Base-by-base conservation (phyloP, 2,113 vertebrate genomes). In the Lota lota region DNA sequence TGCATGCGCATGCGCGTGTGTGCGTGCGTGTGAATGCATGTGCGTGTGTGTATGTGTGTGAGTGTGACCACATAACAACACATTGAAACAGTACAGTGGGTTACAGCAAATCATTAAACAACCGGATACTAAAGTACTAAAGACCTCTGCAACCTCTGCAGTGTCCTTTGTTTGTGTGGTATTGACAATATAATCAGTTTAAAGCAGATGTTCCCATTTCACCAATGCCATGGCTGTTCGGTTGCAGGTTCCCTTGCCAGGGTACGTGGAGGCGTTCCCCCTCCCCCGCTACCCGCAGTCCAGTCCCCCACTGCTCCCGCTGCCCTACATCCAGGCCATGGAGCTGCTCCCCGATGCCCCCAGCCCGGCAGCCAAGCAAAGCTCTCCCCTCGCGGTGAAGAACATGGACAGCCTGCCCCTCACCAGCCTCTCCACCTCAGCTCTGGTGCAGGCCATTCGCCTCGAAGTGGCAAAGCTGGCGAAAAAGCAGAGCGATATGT, bases 391-490 rank as follows among this genome's bases (percentile, higher is more conserved):
- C 71, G 91, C 89, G 0, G 76, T 80, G 66, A 95, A 97, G 57
- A 71, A 82, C 75, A 85, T 88, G 79, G 92, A 94, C 0, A 82
- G 92, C 0, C 92, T 93, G 7, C 93, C 94, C 15, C 89, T 98
- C 80, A 95, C 93, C 90, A 97, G 94, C 86, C 95, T 99, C 81
- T 98, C 97, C 78, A 98, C 97, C 0, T 95, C 97, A 0, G 96
- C 97, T 28, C 92, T 99, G 0, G 96, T 99, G 79, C 96, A 97
- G 89, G 97, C 97, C 17, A 99, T 98, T 79, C 89, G 97, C 1
- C 96, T 98, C 72, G 97, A 99, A 75, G 97, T 99, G 81, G 97
- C 97, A 81, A 99, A 99, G 67, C 88, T 99, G 89, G 97, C 97
- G 15, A 98, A 96, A 90, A 99, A 98, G 83, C 96, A 98, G 81